phyloP scores from a whole-genome alignment of 2,888 invertebrate species.

The Nephrotoma flavescens region DNA sequence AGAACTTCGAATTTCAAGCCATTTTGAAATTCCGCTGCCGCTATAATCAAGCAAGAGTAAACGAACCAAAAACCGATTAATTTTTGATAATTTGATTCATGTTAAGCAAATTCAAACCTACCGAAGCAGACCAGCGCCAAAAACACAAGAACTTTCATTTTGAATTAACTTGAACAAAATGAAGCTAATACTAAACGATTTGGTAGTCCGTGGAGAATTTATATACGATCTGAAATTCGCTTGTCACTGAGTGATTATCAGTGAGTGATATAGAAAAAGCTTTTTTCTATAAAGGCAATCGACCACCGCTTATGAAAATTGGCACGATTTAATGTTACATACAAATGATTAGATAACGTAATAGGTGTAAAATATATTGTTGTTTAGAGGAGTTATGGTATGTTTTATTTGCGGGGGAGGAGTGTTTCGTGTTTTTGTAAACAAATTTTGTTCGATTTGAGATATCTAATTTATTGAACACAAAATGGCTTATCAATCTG shows the following conservation, averaged over 20 bases:
- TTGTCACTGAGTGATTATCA: neutral
- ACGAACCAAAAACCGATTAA: neutral
- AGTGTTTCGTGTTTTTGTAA: too few relatives aligned
- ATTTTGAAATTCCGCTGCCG: neutral
- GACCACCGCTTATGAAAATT: too few relatives aligned
- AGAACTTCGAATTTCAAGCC: neutral
- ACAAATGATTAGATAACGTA: too few relatives aligned
- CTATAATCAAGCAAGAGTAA: neutral
- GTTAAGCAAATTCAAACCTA: neutral
- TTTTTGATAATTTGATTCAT: neutral
- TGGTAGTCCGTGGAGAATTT: neutral
- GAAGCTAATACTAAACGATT: neutral
- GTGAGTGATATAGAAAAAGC: too few relatives aligned
- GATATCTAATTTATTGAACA: too few relatives aligned
- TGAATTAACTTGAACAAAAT: neutral
- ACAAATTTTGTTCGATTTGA: too few relatives aligned
- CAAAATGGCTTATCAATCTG: too few relatives aligned
- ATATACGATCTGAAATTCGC: neutral
- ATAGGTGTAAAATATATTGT: too few relatives aligned
- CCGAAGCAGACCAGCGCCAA: neutral
- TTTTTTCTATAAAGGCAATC: too few relatives aligned
- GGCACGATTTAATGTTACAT: too few relatives aligned
- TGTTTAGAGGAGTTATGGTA: too few relatives aligned
- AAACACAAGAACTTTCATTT: neutral
- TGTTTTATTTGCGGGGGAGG: too few relatives aligned